phyloP scores from a whole-genome alignment of 2,888 invertebrate species.

The Crioceris asparagi region DNA sequence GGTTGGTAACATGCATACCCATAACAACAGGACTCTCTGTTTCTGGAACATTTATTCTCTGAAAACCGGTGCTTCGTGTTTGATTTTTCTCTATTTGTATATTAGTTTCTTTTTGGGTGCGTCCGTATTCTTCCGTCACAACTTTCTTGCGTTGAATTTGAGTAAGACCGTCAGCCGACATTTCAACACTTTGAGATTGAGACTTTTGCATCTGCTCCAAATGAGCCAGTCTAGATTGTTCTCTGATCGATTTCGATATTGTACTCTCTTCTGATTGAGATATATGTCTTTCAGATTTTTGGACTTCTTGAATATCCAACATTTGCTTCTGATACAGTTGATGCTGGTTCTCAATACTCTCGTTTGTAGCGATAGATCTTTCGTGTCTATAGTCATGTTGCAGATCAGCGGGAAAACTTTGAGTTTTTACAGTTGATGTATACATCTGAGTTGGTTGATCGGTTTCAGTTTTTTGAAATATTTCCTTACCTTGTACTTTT shows the following conservation, averaged over 20 bases:
- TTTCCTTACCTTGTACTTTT: constrained; percentile 21
- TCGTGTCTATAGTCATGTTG: constrained; percentile 1
- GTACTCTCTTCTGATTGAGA: constrained; percentile 12
- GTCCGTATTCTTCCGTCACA: constrained; percentile 58
- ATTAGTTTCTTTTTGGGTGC: constrained; percentile 51
- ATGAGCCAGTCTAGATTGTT: constrained; percentile 26
- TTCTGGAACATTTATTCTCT: constrained; percentile 24
- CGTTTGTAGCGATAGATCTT: constrained; percentile 2
- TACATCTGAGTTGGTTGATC: constrained; percentile 16
- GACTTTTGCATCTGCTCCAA: constrained; percentile 24
- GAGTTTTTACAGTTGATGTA: constrained; percentile 16
- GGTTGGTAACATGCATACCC: constrained; percentile 34
- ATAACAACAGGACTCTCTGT: constrained; percentile 24
- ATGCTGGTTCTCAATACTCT: constrained; percentile 1
- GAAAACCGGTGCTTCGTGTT: constrained; percentile 20
- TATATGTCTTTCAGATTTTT: constrained; percentile 14
- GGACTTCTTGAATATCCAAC: constrained; percentile 14
- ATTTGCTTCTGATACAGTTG: constrained; percentile 10
- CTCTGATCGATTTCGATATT: constrained; percentile 25
- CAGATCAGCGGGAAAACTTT: constrained; percentile 13
- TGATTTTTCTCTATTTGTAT: constrained; percentile 49
- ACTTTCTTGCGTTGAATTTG: constrained; percentile 53
- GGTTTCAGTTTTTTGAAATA: constrained; percentile 7
- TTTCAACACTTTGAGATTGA: constrained; percentile 24
- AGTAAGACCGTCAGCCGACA: constrained; percentile 31